These are phyloP conservation scores for Abrostola triplasia DNA, from an alignment of 2,888 invertebrate genomes.

Conservation along the genomic window DNA sequence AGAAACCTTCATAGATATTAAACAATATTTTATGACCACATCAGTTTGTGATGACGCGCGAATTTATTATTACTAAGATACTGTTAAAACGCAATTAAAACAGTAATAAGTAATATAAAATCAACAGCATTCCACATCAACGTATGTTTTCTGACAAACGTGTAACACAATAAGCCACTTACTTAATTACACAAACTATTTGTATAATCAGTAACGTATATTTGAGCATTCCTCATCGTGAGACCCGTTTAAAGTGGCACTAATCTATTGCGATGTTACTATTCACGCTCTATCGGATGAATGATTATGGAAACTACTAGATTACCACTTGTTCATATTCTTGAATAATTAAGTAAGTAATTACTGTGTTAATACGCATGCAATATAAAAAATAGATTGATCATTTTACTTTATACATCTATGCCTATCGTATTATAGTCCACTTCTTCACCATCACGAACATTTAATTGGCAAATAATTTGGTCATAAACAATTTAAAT, in stretches of 20 bases:
- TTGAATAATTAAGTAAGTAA: slow-evolving; percentile 32
- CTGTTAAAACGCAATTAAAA: slow-evolving; percentile 5
- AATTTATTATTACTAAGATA: slow-evolving; percentile 1
- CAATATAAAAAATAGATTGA: not conserved
- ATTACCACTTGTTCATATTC: slow-evolving; percentile 42
- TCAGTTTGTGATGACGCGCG: not conserved
- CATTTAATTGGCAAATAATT: no score
- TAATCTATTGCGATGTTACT: slow-evolving; percentile 41
- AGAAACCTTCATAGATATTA: slow-evolving; percentile 25
- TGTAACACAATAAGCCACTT: slow-evolving; percentile 24
- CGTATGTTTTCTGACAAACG: slow-evolving; percentile 18
- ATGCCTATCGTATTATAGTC: not conserved
- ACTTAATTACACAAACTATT: slow-evolving; percentile 41
- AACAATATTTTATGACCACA: no score
- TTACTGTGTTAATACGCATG: slow-evolving; percentile 25
- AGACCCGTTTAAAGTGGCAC: slow-evolving; percentile 35
- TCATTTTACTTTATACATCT: not conserved
- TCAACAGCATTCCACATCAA: slow-evolving; percentile 11
- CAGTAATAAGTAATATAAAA: slow-evolving; percentile 5
- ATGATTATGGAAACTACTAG: slow-evolving; percentile 36
- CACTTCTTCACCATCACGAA: not conserved
- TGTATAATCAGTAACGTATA: slow-evolving; percentile 35
- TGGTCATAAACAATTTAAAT: not conserved
- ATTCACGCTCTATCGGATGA: slow-evolving; percentile 53
- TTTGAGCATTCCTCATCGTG: slow-evolving; percentile 36